These are phyloP conservation scores for Castor canadensis DNA, from an alignment of 2,113 vertebrate species.

Conservation along the genomic window DNA sequence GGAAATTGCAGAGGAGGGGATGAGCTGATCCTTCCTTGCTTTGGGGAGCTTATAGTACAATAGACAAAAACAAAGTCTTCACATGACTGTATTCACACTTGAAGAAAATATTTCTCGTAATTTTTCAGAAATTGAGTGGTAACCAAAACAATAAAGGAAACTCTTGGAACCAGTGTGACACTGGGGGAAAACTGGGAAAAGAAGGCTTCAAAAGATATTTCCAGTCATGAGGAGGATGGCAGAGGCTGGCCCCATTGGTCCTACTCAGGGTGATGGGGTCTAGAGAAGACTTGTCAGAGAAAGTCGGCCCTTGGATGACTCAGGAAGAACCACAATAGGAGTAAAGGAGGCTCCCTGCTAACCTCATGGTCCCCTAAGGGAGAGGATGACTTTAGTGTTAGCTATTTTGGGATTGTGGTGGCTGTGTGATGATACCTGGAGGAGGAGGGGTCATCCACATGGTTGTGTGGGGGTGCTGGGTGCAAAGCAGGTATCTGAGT, in stretches of 20 bases:
- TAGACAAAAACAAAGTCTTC: not conserved
- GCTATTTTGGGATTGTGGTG: not conserved
- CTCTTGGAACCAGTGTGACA: not conserved
- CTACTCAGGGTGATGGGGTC: no score
- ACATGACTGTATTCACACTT: not conserved
- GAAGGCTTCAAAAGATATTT: not conserved
- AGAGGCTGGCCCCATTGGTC: not conserved
- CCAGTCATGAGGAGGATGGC: not conserved
- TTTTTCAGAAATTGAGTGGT: conserved; percentile 30
- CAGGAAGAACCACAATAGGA: not conserved
- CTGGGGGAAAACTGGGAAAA: not conserved
- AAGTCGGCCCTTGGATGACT: not conserved
- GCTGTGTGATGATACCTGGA: not conserved
- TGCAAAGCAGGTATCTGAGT: not conserved
- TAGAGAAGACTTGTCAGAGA: not conserved
- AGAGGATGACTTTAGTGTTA: not conserved
- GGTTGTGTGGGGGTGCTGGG: not conserved
- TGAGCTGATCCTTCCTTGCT: not conserved
- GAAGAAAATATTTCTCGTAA: not conserved
- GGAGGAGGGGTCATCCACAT: not conserved
- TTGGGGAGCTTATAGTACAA: not conserved
- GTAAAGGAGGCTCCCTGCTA: not conserved
- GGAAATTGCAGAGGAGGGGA: not conserved
- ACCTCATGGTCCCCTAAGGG: not conserved
- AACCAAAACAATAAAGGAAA: not conserved